Conservation (phyloP, 2,797 vertebrate genomes). For the Craterocephalus amniculus region DNA sequence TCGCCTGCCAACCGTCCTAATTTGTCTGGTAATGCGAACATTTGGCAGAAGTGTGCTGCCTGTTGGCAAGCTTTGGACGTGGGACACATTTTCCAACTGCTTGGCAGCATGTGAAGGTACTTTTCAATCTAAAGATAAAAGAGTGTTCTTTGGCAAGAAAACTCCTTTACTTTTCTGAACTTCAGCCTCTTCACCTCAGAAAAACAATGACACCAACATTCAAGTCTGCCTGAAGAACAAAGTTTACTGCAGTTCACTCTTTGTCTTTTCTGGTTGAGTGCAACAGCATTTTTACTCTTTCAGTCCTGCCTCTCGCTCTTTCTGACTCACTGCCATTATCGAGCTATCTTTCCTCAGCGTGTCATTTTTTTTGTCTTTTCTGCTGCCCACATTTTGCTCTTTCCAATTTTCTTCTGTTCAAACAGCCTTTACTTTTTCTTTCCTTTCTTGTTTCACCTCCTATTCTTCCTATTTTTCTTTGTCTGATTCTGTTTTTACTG, state of each 20-base stretch:
- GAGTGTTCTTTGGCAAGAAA: constrained; percentile 15
- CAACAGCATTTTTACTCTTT: constrained; percentile 25
- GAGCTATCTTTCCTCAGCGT: constrained; percentile 10
- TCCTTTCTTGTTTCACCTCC: not conserved
- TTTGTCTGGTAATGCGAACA: not conserved
- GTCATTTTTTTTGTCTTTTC: constrained; percentile 19
- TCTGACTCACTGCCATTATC: constrained; percentile 25
- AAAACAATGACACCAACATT: constrained; percentile 29
- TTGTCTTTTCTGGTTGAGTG: constrained; percentile 19
- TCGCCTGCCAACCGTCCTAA: not conserved
- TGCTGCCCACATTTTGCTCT: constrained; percentile 26
- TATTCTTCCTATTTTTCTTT: not conserved
- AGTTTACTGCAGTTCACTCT: constrained; percentile 15
- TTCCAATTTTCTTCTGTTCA: constrained; percentile 1
- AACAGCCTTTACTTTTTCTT: constrained; percentile 2
- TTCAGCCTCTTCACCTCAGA: constrained; percentile 21
- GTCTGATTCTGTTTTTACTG: constrained; percentile 12
- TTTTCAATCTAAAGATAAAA: constrained; percentile 23
- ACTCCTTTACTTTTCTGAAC: constrained; percentile 28
- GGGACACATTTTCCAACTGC: constrained; percentile 13
- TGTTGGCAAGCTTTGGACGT: constrained; percentile 8
- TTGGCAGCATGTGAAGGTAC: constrained; percentile 20
- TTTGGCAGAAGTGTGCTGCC: not conserved
- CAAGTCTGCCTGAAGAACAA: constrained; percentile 13
- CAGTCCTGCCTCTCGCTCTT: constrained; percentile 5